Conservation (phyloP, 2,888 invertebrate species). For the Entomobrya multifasciata region DNA sequence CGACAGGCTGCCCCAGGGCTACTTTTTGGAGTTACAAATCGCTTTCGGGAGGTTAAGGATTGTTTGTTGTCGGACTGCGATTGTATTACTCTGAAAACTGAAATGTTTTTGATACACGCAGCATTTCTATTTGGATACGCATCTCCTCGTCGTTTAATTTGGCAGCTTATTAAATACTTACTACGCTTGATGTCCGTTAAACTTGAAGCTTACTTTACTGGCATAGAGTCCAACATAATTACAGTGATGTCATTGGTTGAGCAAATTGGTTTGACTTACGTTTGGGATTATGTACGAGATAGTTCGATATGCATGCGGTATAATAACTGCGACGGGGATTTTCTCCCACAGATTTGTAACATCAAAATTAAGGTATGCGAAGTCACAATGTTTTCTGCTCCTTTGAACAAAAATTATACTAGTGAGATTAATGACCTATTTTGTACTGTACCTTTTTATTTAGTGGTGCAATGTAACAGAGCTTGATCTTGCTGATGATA, state of each 20-base stretch:
- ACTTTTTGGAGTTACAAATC: background rate
- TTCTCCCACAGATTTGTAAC: constrained; percentile 48
- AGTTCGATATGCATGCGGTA: constrained; percentile 51
- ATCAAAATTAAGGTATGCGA: constrained; percentile 54
- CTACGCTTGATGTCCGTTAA: background rate
- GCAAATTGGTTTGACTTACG: background rate
- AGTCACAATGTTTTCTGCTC: background rate
- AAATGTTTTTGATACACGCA: constrained; percentile 46
- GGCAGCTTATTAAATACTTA: background rate
- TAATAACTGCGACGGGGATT: constrained; percentile 60
- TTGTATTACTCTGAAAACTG: constrained; percentile 47
- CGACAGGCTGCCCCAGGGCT: constrained; percentile 39
- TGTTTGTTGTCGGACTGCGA: constrained; percentile 50
- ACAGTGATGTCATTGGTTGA: constrained; percentile 20
- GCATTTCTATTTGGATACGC: constrained; percentile 53
- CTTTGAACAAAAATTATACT: background rate
- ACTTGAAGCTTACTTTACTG: background rate
- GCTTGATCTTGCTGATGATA: background rate
- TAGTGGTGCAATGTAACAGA: background rate
- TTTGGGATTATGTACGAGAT: constrained; percentile 61
- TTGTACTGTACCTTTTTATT: background rate
- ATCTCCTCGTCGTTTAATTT: constrained; percentile 31
- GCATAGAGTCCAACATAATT: background rate
- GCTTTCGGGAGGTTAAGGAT: constrained; percentile 19
- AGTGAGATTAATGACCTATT: too few relatives aligned